These are phyloP conservation scores for Amitus sp. DNA, from an alignment of 2,888 invertebrate genomes.

Conservation along the genomic window DNA sequence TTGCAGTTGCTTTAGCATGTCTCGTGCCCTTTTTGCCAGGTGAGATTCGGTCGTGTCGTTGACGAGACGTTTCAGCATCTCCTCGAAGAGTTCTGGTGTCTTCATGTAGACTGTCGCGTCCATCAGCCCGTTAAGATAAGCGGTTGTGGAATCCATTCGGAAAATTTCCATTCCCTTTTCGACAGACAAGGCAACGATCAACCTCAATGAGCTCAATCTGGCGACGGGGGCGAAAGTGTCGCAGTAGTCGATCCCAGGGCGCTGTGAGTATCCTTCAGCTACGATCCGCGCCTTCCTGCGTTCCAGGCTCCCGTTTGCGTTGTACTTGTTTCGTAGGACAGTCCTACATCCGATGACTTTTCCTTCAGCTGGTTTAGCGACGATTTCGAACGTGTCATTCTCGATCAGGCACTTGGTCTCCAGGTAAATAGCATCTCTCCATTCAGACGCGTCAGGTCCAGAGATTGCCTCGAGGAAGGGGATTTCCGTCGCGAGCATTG, in stretches of 20 bases:
- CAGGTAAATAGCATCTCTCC: slow-evolving; percentile 8
- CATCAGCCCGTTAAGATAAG: slow-evolving; percentile 42
- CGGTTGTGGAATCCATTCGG: slow-evolving; percentile 42
- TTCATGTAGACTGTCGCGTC: slow-evolving; percentile 36
- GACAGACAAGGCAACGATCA: slow-evolving; percentile 32
- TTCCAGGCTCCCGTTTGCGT: slow-evolving; percentile 1
- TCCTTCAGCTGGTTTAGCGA: slow-evolving; percentile 10
- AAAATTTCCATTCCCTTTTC: slow-evolving; percentile 28
- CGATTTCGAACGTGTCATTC: slow-evolving; percentile 33
- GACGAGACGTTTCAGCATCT: slow-evolving; percentile 14
- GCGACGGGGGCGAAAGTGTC: slow-evolving; percentile 40
- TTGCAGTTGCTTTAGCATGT: neutral
- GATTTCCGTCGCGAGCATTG: slow-evolving; percentile 3
- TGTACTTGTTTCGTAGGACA: slow-evolving; percentile 19
- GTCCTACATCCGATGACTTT: slow-evolving; percentile 22
- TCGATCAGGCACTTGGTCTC: slow-evolving; percentile 11
- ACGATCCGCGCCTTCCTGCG: slow-evolving; percentile 27
- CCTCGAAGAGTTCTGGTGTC: slow-evolving; percentile 20
- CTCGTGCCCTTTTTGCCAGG: neutral
- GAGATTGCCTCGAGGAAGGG: slow-evolving; percentile 4
- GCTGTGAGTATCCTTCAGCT: slow-evolving; percentile 23
- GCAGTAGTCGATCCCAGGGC: slow-evolving; percentile 30
- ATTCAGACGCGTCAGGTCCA: slow-evolving; percentile 7
- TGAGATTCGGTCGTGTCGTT: no score
- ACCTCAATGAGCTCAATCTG: slow-evolving; percentile 30